phyloP scores from a whole-genome alignment of 2,113 vertebrate species.

The Stictonetta naevosa region DNA sequence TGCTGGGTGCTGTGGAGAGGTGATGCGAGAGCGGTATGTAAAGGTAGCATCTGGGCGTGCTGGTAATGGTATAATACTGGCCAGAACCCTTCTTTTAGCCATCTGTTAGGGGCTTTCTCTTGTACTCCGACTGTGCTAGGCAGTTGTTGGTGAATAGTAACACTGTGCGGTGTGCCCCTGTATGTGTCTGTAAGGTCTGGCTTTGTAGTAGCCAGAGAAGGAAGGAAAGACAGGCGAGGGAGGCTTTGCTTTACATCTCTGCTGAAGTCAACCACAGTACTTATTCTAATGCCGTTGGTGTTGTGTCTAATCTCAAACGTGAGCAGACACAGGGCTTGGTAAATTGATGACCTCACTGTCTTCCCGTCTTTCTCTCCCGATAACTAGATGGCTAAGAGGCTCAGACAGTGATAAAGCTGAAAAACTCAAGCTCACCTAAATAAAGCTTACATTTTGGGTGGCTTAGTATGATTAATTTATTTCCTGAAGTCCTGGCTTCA shows the following conservation, averaged over 20 bases:
- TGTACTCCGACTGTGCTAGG: background rate
- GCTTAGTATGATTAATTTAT: background rate
- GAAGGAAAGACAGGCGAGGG: background rate
- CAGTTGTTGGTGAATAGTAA: background rate
- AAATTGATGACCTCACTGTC: conserved; percentile 72
- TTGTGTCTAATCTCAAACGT: conserved; percentile 72
- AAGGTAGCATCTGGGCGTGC: background rate
- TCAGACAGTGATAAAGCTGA: conserved; percentile 16
- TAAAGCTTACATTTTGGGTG: conserved; percentile 13
- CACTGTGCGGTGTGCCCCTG: background rate
- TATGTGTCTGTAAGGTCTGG: background rate
- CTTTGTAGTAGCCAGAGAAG: background rate
- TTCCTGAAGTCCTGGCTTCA: background rate
- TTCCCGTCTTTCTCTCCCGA: conserved; percentile 17
- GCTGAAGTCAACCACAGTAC: conserved; percentile 24
- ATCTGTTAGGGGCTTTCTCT: background rate
- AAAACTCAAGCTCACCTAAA: conserved; percentile 17
- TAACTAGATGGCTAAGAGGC: conserved; percentile 30
- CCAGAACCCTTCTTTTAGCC: background rate
- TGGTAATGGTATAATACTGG: background rate
- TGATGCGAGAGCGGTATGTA: background rate
- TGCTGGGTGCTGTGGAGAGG: background rate
- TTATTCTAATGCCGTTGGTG: conserved; percentile 61
- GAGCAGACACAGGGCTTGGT: conserved; percentile 68
- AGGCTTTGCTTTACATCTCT: background rate